A percentile compares a stretch with the other conserved stretches of the same genome.
Evolutionary conservation across 2,888 invertebrate genomes (phyloP).

Genomic region (Drosophila maculinotata): DNA sequence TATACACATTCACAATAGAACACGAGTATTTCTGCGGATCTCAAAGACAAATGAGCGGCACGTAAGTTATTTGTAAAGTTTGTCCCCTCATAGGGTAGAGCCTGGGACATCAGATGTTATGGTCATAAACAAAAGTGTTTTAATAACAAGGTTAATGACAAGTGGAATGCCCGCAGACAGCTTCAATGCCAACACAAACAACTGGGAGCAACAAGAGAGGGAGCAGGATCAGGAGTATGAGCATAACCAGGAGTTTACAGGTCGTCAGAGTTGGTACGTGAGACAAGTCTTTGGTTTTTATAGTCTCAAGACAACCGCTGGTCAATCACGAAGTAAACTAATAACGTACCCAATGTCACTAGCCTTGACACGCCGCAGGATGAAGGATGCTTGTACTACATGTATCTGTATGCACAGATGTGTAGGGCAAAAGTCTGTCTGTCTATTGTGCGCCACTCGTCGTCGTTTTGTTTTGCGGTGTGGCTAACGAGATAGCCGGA

Average conservation of each 20-base stretch:
- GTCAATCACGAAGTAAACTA: conserved; percentile 58
- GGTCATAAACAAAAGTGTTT: conserved; percentile 81
- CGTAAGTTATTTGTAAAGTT: conserved; percentile 81
- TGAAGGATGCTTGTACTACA: conserved; percentile 14
- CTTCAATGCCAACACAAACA: conserved; percentile 18
- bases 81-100: conserved; percentile 44
- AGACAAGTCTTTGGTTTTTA: conserved; percentile 27
- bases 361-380: conserved; percentile 32
- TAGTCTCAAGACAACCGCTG: conserved; percentile 35
- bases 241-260: conserved; percentile 22
- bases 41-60: conserved; percentile 80
- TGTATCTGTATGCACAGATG: neutral
- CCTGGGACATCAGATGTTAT: conserved; percentile 81
- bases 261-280: conserved; percentile 60
- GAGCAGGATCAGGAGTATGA: neutral
- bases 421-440: conserved; percentile 17
- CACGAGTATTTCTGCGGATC: conserved; percentile 29
- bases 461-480: conserved; percentile 29
- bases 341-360: conserved; percentile 53
- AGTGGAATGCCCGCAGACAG: conserved; percentile 74
- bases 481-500: conserved; percentile 44
- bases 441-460: conserved; percentile 5
- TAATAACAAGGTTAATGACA: conserved; percentile 83
- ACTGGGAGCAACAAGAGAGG: conserved; percentile 18
- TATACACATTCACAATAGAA: conserved; percentile 9